Conservation (phyloP, 2,797 vertebrate genomes). For the Leptatherina wallacei region DNA sequence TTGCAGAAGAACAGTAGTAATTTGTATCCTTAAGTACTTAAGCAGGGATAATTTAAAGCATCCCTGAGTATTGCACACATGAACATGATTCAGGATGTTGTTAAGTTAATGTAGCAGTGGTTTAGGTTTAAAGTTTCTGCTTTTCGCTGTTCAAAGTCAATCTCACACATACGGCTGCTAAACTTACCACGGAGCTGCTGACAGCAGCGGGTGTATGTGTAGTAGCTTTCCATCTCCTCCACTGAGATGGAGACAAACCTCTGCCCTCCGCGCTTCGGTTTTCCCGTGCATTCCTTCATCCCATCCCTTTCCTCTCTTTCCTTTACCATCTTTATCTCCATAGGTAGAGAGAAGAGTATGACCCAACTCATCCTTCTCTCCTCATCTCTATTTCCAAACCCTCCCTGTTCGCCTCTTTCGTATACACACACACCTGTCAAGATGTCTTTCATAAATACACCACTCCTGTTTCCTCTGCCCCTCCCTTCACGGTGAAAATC, state of each 20-base stretch:
- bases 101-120: background rate
- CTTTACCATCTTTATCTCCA: conserved; percentile 16
- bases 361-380: conserved; percentile 30
- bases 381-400: conserved; percentile 30
- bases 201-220: conserved; percentile 63
- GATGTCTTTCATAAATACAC: conserved; percentile 31
- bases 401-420: conserved; percentile 22
- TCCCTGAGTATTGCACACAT: background rate
- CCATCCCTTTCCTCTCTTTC: conserved; percentile 25
- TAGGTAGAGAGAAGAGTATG: conserved; percentile 12
- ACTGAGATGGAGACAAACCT: conserved; percentile 51
- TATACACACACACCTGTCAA: conserved; percentile 44
- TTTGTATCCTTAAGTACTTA: background rate
- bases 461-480: conserved; percentile 40
- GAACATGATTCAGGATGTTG: background rate
- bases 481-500: conserved; percentile 36
- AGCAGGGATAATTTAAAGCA: background rate
- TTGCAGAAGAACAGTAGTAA: background rate
- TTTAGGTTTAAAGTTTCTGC: background rate
- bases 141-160: background rate
- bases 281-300: conserved; percentile 13
- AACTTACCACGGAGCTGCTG: conserved; percentile 65
- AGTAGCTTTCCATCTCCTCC: conserved; percentile 75
- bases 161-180: background rate
- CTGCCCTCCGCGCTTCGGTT: background rate